A percentile compares a stretch with the other conserved stretches of the same genome.
Evolutionary conservation across 2,888 invertebrate species (phyloP).

Genomic region (Beris chalybata): DNA sequence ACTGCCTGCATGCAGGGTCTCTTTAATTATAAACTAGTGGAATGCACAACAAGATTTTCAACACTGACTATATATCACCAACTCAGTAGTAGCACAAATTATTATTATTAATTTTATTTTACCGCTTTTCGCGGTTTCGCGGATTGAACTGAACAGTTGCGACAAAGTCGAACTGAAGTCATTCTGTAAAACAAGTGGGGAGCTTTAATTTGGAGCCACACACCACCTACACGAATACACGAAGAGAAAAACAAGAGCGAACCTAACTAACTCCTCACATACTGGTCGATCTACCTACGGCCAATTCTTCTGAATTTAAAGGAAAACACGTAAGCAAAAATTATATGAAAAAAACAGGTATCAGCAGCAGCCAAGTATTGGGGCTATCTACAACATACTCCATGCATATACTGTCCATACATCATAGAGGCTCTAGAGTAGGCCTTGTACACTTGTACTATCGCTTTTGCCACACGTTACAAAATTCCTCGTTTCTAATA

Average conservation of each 20-base stretch:
- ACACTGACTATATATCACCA: constrained; percentile 4
- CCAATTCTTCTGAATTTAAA: constrained; percentile 7
- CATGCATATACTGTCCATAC: too few relatives aligned
- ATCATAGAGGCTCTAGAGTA: too few relatives aligned
- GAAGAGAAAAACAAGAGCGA: background rate
- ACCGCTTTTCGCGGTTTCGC: constrained; percentile 36
- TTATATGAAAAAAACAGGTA: constrained; percentile 15
- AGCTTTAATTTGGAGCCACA: constrained; percentile 21
- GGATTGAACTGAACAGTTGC: constrained; percentile 34
- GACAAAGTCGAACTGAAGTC: constrained; percentile 34
- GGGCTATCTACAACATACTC: too few relatives aligned
- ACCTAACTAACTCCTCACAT: background rate
- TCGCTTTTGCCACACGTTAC: too few relatives aligned
- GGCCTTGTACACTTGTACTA: too few relatives aligned
- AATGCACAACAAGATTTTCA: constrained; percentile 2
- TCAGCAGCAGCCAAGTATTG: background rate
- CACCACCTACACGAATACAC: constrained; percentile 19
- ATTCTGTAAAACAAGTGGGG: constrained; percentile 33
- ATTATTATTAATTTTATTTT: constrained; percentile 9
- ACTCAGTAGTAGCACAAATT: background rate
- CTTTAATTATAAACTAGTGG: constrained; percentile 15
- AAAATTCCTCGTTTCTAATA: too few relatives aligned
- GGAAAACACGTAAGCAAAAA: constrained; percentile 18
- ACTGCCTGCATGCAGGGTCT: constrained; percentile 3
- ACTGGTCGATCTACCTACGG: constrained; percentile 12